phyloP scores from a whole-genome alignment of 2,888 invertebrate genomes.

The Aricia artaxerxes region DNA sequence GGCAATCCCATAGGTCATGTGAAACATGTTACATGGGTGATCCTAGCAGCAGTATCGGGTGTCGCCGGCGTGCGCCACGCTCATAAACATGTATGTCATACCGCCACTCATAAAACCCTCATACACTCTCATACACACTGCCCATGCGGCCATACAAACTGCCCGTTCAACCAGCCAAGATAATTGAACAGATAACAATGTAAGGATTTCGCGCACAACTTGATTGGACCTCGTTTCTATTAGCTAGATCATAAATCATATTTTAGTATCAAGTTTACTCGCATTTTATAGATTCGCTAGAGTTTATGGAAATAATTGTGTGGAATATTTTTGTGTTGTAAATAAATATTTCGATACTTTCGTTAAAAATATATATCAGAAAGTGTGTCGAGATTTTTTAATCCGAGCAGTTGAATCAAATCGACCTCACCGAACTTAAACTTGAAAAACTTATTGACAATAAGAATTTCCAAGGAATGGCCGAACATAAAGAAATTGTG shows the following conservation, averaged over 20 bases:
- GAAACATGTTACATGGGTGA: constrained; percentile 59
- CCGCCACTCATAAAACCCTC: constrained; percentile 71
- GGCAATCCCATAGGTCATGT: constrained; percentile 63
- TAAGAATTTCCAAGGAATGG: background rate
- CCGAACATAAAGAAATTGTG: background rate
- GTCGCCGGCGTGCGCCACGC: constrained; percentile 57
- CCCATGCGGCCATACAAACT: background rate
- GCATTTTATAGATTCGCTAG: background rate
- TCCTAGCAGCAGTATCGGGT: constrained; percentile 70
- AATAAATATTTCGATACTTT: background rate
- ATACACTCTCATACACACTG: constrained; percentile 41
- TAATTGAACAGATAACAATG: constrained; percentile 30
- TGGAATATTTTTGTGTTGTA: background rate
- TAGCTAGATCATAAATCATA: constrained; percentile 13
- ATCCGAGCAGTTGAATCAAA: too few species aligned
- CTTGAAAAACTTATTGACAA: background rate
- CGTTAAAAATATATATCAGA: background rate
- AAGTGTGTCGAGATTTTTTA: background rate
- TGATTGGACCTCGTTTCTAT: constrained; percentile 20
- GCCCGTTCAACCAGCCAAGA: constrained; percentile 9
- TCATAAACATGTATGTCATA: constrained; percentile 74
- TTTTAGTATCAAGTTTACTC: constrained; percentile 20
- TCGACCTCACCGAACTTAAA: too few species aligned
- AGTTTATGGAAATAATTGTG: background rate
- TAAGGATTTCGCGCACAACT: constrained; percentile 1